A percentile compares a stretch with the other conserved stretches of the same genome.
Evolutionary conservation across 2,113 vertebrate genomes (phyloP).

Genomic region (Circaetus gallicus): DNA sequence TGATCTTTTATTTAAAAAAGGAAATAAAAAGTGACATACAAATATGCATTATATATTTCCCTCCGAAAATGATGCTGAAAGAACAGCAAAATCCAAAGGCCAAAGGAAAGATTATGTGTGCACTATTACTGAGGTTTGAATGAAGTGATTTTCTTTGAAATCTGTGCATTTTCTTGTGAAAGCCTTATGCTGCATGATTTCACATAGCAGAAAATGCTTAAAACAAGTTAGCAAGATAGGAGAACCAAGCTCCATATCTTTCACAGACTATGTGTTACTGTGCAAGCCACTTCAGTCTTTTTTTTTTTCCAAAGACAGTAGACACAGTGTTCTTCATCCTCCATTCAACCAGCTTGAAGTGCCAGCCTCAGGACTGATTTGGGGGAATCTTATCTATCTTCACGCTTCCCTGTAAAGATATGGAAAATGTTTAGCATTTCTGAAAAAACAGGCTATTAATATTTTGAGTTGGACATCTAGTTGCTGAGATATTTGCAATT

Average conservation of each 20-base stretch:
- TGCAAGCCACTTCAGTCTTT: not conserved
- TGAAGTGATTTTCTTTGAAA: not conserved
- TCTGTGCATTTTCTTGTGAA: not conserved
- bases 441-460: not conserved
- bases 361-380: not conserved
- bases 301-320: not conserved
- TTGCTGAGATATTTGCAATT: not conserved
- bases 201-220: not conserved
- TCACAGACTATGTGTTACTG: not conserved
- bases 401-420: not conserved
- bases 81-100: not conserved
- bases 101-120: not conserved
- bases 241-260: not conserved
- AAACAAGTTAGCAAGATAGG: not conserved
- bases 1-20: not conserved
- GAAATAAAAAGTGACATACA: not conserved
- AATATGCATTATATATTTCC: not conserved
- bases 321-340: not conserved
- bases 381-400: not conserved
- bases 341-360: not conserved
- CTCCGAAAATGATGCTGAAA: not conserved
- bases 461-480: not conserved
- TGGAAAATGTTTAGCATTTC: not conserved
- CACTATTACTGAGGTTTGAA: not conserved
- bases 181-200: not conserved